Base-by-base conservation (phyloP, 2,888 invertebrate species). In the Rhyacophila evoluta region DNA sequence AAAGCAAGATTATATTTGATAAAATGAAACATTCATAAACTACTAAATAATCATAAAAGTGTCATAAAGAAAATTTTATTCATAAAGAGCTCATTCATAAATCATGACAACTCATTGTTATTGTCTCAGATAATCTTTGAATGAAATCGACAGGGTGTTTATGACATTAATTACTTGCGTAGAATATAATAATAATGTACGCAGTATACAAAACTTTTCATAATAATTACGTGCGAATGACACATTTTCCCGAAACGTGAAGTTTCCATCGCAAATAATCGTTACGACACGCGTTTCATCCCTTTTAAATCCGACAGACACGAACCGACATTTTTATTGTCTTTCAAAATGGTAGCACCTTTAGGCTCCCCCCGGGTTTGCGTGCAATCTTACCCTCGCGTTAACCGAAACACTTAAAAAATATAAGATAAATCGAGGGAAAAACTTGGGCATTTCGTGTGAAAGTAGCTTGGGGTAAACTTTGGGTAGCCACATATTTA, bases 211-310 rank as follows among this genome's bases (percentile, higher is more conserved):
- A 8, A 25, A 25, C 55, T 55, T 55, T 55, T 55, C 2, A 55
- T 55, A 68, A 79, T 79, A 68, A 79, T 79, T 67, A 75, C 79
- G 79, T 79, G 79, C 68, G 68, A 79, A 79, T 72, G 79, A 79
- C 79, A 79, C 75, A 79, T 79, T 75, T 41, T 37, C 71, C 29
- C 37, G 37, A 36, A 28, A 19, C 67, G 39, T 15, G 39, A 72
- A 72, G 75, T 36, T 72, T 39, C 12, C 71, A 69, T 76, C 29
- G 73, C 68, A 33, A 78, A 68, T 41, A 74, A 71, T 41, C 73
- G 68, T 15, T 71, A 70, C 15, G 70, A 41, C 33, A 72, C 74
- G 55, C 28, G 36, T 55, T 33, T 41, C 38, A 37, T 74, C 39
- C 28, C 68, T 29, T n/a, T 71, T 36, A 79, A 75, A 73, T 19